Evolutionary conservation across 2,797 vertebrate species (phyloP).

Genomic region (Parambassis ranga): DNA sequence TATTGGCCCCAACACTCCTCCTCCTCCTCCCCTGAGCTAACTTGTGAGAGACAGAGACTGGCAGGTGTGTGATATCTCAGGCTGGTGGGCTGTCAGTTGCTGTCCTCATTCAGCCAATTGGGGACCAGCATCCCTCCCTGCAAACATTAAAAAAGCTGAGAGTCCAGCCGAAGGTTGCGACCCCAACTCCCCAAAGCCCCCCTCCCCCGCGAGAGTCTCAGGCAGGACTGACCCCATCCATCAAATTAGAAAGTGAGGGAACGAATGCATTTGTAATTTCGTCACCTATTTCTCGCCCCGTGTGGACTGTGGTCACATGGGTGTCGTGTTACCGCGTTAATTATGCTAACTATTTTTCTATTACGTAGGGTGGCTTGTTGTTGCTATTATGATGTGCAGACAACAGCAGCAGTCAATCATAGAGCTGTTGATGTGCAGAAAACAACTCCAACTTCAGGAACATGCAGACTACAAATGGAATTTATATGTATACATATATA

Average conservation of each 20-base stretch:
- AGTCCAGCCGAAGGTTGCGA: constrained; percentile 31
- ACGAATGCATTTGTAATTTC: constrained; percentile 38
- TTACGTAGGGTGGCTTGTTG: constrained; percentile 8
- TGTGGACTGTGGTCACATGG: constrained; percentile 8
- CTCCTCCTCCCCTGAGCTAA: constrained; percentile 22
- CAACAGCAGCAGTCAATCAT: neutral
- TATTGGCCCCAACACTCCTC: constrained; percentile 46
- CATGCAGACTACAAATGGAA: too few relatives aligned
- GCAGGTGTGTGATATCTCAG: constrained; percentile 71
- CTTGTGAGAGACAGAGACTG: constrained; percentile 65
- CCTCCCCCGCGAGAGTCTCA: too few relatives aligned
- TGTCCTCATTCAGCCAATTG: constrained; percentile 42
- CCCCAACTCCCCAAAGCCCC: too few relatives aligned
- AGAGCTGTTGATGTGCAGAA: too few relatives aligned
- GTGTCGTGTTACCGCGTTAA: constrained; percentile 51
- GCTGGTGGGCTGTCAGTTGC: constrained; percentile 31
- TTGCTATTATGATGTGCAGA: constrained; percentile 30
- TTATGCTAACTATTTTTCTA: constrained; percentile 54
- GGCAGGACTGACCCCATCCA: constrained; percentile 21
- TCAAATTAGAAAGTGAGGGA: constrained; percentile 49
- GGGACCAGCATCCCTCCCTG: neutral
- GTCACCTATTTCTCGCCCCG: constrained; percentile 39
- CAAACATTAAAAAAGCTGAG: constrained; percentile 26
- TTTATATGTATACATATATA: too few relatives aligned
- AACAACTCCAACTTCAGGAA: too few relatives aligned